Evolutionary conservation across 2,888 invertebrate species (phyloP).

Genomic region (Oscheius sp.): DNA sequence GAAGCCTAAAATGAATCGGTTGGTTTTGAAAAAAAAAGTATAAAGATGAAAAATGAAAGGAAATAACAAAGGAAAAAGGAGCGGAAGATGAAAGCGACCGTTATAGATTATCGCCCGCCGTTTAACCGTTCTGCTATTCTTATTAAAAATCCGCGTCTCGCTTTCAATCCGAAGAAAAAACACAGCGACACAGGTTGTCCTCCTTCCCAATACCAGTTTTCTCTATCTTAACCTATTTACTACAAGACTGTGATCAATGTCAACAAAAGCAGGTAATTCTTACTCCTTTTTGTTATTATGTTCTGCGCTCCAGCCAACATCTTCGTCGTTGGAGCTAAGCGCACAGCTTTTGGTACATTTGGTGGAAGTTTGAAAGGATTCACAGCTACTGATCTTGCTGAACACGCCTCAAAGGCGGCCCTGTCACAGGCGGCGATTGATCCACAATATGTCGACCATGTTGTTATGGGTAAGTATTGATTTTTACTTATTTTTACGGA

Average conservation of each 20-base stretch:
- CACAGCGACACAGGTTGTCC: too few species aligned
- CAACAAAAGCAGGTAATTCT: conserved; percentile 16
- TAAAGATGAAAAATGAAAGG: too few species aligned
- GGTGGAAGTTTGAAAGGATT: conserved; percentile 79
- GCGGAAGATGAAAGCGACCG: too few species aligned
- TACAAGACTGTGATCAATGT: neutral
- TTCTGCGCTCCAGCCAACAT: conserved; percentile 62
- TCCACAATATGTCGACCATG: conserved; percentile 88
- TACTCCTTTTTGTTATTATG: neutral
- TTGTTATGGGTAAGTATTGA: conserved; percentile 82
- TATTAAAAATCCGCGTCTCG: too few species aligned
- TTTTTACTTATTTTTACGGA: neutral
- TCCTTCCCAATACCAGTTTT: too few species aligned
- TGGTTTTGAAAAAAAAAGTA: too few species aligned
- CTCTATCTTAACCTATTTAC: too few species aligned
- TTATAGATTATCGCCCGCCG: too few species aligned
- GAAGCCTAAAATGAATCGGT: too few species aligned
- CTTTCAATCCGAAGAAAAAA: too few species aligned
- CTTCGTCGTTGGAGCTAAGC: conserved; percentile 86
- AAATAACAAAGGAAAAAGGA: too few species aligned
- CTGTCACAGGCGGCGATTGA: conserved; percentile 82
- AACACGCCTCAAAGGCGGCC: conserved; percentile 75
- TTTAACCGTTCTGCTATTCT: too few species aligned
- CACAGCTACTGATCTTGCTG: conserved; percentile 80
- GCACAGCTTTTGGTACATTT: conserved; percentile 95